phyloP scores from a whole-genome alignment of 2,888 invertebrate genomes.

The Isoperla grammatica region DNA sequence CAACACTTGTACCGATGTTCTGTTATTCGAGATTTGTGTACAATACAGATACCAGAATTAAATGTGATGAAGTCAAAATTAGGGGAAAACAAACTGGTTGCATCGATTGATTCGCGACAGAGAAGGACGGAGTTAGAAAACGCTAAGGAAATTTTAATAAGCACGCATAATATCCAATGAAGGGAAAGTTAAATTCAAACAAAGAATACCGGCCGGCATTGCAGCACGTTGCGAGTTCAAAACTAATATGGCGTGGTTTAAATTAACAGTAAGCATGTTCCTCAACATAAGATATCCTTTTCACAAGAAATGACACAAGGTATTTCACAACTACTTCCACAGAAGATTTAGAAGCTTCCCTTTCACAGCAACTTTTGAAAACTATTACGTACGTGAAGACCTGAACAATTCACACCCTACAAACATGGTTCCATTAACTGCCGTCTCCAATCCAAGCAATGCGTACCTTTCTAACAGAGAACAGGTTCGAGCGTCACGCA shows the following conservation, averaged over 20 bases:
- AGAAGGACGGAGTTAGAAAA: slow-evolving; percentile 13
- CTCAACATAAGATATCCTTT: too few relatives aligned
- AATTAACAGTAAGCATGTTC: not conserved
- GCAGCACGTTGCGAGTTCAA: not conserved
- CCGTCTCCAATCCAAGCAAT: too few relatives aligned
- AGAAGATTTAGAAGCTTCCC: too few relatives aligned
- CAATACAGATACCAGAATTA: not conserved
- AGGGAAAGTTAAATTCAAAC: not conserved
- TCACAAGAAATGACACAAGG: not conserved
- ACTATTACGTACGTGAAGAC: too few relatives aligned
- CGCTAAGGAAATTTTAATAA: slow-evolving; percentile 1
- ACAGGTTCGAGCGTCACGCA: too few relatives aligned
- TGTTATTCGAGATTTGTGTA: not conserved
- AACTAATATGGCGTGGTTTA: slow-evolving; percentile 2
- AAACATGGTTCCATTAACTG: too few relatives aligned
- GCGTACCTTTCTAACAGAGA: too few relatives aligned
- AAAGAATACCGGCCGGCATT: too few relatives aligned
- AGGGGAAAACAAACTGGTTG: not conserved
- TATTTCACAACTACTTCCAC: not conserved
- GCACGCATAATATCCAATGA: not conserved
- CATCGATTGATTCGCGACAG: slow-evolving; percentile 2
- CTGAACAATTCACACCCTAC: too few relatives aligned
- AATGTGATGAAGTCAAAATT: not conserved
- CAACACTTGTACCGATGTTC: not conserved
- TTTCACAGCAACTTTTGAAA: too few relatives aligned